These are phyloP conservation scores for Monopis laevigella DNA, from an alignment of 2,888 invertebrate species.

Conservation along the genomic window DNA sequence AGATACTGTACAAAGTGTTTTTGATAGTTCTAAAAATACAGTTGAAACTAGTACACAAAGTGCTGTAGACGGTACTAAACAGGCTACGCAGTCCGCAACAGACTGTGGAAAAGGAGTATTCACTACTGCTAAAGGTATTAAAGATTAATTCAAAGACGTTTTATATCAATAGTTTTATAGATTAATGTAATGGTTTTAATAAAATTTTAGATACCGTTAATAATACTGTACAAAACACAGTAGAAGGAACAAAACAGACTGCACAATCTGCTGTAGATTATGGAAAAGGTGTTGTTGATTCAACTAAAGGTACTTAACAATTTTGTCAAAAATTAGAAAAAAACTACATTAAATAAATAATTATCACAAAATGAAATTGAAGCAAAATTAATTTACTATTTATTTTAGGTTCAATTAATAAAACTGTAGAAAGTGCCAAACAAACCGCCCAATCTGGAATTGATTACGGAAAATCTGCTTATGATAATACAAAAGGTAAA, in stretches of 20 bases:
- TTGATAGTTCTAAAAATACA: neutral
- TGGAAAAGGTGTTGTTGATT: constrained; percentile 17
- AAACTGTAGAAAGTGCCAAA: constrained; percentile 31
- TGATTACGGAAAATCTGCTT: constrained; percentile 27
- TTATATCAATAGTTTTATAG: too few species aligned
- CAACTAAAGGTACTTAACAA: constrained; percentile 1
- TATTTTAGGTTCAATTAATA: constrained; percentile 18
- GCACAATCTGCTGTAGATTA: constrained; percentile 34
- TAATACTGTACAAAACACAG: constrained; percentile 31
- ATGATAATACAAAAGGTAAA: constrained; percentile 42
- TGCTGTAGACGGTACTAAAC: constrained; percentile 38
- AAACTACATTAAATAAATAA: too few species aligned
- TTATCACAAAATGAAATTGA: neutral
- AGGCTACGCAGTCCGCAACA: constrained; percentile 31
- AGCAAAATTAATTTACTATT: neutral
- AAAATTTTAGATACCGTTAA: constrained; percentile 18
- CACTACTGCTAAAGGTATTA: constrained; percentile 48
- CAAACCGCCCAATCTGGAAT: constrained; percentile 25
- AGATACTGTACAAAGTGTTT: constrained; percentile 6
- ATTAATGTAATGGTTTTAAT: neutral
- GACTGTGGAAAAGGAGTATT: constrained; percentile 24
- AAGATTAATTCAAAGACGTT: too few species aligned
- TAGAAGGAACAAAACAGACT: constrained; percentile 40
- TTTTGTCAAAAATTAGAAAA: neutral
- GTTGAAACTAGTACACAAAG: constrained; percentile 18